phyloP scores from a whole-genome alignment of 2,113 vertebrate genomes.

The Silurus asotus region DNA sequence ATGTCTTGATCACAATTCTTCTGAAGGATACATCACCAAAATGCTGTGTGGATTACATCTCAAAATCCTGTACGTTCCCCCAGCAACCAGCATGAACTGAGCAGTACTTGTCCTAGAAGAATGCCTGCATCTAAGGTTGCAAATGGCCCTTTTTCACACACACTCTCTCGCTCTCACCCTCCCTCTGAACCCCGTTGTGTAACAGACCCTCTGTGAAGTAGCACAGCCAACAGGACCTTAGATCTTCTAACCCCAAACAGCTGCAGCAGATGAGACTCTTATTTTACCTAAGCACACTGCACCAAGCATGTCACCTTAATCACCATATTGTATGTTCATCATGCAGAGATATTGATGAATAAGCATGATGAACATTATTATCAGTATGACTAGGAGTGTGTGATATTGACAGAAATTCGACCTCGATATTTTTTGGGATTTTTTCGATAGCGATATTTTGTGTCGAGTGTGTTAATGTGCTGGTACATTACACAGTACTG shows the following conservation, averaged over 20 bases:
- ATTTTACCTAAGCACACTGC: neutral
- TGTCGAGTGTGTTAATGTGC: too few species aligned
- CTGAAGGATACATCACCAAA: neutral
- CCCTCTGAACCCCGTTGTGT: neutral
- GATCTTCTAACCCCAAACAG: constrained; percentile 10
- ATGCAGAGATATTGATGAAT: neutral
- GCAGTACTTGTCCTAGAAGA: constrained; percentile 26
- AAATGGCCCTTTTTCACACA: neutral
- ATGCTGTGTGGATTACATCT: constrained; percentile 1
- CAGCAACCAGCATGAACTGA: constrained; percentile 32
- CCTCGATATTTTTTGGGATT: too few species aligned
- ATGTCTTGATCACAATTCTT: neutral
- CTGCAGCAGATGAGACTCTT: neutral
- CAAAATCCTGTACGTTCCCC: neutral
- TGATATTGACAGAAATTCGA: too few species aligned
- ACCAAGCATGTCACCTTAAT: neutral
- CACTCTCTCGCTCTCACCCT: neutral
- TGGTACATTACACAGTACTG: too few species aligned
- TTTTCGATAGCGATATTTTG: too few species aligned
- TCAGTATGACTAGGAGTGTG: too few species aligned
- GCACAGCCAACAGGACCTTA: neutral
- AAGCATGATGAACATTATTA: neutral
- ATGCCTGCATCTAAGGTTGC: constrained; percentile 19
- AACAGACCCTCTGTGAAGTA: neutral
- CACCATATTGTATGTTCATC: neutral